Base-by-base conservation (phyloP, 2,797 vertebrate genomes). In the Clarias fuscus region DNA sequence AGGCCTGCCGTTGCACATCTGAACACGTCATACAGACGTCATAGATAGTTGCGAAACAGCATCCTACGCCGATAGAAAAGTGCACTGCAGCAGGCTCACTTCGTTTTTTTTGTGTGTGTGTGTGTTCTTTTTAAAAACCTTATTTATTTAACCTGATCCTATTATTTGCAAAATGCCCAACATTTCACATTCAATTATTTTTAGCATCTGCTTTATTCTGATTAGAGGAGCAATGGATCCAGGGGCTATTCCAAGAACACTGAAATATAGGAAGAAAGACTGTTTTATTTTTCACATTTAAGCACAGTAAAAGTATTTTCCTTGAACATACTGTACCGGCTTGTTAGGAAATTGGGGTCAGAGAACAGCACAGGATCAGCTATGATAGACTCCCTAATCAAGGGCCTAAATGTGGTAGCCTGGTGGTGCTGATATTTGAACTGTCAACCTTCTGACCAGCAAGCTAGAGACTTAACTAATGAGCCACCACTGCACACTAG, bases 1-100 rank as follows among this genome's bases (percentile, higher is more conserved):
- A 67, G 83, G 22, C 8, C 70, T 81, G 43, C 53, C 68, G 53
- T 81, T 80, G 33, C 40, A 84, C 73, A 79, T 76, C 7, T 17
- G 56, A 64, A 85, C 76, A 58, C 40, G 70, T 84, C 79, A 82
- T 82, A 65, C 22, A 85, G 83, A 76, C 79, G 70, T 85, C 70
- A 84, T 68, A 68, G 40, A 27, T 67, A 82, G 71, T 64, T 65
- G 59, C 8, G 37, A 80, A 77, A 78, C 67, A 72, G 40, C 58
- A 43, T 43, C 59, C 43, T 78, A 85, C 83, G 48, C 59, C 7
- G 17, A 80, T 61, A 75, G 59, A 43, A 73, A 82, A 13, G 7
- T 20, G 43, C 14, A 30, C 40, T 67, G 40, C 82, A 73, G 56
- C 53, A 61, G 15, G 10, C 27, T 30, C 71, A 22, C 43, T 70